phyloP scores from a whole-genome alignment of 2,888 invertebrate species.

The Leptogaster cylindrica region DNA sequence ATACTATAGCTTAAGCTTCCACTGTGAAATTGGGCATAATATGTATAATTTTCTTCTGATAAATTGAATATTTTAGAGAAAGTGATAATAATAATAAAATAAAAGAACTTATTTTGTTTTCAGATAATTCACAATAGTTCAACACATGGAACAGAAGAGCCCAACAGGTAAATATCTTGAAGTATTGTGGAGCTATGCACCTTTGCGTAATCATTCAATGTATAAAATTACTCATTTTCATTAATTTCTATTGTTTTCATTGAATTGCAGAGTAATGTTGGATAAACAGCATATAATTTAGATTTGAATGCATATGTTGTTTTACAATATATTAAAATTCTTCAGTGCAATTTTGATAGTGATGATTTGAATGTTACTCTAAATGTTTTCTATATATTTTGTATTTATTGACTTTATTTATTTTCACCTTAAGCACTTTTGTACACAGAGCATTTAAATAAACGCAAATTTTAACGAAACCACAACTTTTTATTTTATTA shows the following conservation, averaged over 20 bases:
- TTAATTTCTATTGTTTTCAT: too few relatives aligned
- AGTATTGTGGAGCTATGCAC: too few relatives aligned
- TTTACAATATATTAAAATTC: slow-evolving; percentile 14
- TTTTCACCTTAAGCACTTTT: slow-evolving; percentile 11
- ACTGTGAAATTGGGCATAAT: too few relatives aligned
- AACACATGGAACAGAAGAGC: slow-evolving; percentile 65
- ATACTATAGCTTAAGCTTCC: too few relatives aligned
- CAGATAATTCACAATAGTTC: slow-evolving; percentile 72
- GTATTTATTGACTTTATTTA: slow-evolving; percentile 3
- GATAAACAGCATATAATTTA: slow-evolving; percentile 30
- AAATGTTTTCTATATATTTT: slow-evolving; percentile 12
- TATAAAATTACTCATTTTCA: background rate
- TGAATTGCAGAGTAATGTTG: slow-evolving; percentile 56
- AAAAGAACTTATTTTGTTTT: too few relatives aligned
- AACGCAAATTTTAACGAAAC: slow-evolving; percentile 6
- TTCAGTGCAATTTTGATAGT: slow-evolving; percentile 4
- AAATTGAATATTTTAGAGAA: too few relatives aligned
- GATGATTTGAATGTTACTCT: slow-evolving; percentile 17
- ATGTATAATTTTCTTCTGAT: too few relatives aligned
- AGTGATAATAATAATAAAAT: too few relatives aligned
- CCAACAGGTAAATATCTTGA: slow-evolving; percentile 66
- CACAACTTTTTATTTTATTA: too few relatives aligned
- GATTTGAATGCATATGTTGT: slow-evolving; percentile 24
- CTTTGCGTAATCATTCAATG: background rate
- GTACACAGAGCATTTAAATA: slow-evolving; percentile 32